Evolutionary conservation across 1,140 invertebrate species (phyloP).

Genomic region (Lysiphlebus fabarum): DNA sequence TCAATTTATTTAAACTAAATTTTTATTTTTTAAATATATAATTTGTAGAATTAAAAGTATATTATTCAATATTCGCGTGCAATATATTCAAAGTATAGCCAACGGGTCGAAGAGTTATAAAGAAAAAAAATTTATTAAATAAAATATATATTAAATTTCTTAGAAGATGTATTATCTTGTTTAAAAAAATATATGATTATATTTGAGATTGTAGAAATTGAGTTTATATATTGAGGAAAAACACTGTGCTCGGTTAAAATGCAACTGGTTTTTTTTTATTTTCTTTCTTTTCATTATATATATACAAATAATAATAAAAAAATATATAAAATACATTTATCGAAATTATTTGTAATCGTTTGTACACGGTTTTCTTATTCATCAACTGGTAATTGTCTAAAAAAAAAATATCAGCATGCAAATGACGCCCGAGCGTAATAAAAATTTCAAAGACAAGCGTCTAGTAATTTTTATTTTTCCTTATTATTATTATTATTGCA

Average conservation of each 20-base stretch:
- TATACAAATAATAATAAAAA: no score
- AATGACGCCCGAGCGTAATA: neutral
- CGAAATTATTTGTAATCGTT: slow-evolving; percentile 23
- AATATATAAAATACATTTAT: slow-evolving; percentile 16
- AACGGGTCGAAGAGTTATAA: neutral
- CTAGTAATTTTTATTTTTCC: neutral
- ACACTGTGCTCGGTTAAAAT: slow-evolving; percentile 11
- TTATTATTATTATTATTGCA: no score
- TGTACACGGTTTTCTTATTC: slow-evolving; percentile 14
- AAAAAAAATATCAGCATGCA: no score
- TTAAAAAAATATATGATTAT: neutral
- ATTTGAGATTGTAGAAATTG: slow-evolving; percentile 22
- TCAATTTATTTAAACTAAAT: no score
- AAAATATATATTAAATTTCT: slow-evolving; percentile 15
- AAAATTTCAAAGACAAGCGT: neutral
- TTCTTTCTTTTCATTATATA: neutral
- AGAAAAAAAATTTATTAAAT: slow-evolving; percentile 7
- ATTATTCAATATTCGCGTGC: no score
- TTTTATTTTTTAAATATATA: no score
- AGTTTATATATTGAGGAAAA: slow-evolving; percentile 20
- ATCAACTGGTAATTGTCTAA: neutral
- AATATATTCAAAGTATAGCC: no score
- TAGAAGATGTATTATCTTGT: slow-evolving; percentile 15
- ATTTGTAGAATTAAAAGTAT: no score
- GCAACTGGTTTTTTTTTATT: slow-evolving; percentile 11